Evolutionary conservation across 1,140 invertebrate species (phyloP).

Genomic region (Solenopsis invicta): DNA sequence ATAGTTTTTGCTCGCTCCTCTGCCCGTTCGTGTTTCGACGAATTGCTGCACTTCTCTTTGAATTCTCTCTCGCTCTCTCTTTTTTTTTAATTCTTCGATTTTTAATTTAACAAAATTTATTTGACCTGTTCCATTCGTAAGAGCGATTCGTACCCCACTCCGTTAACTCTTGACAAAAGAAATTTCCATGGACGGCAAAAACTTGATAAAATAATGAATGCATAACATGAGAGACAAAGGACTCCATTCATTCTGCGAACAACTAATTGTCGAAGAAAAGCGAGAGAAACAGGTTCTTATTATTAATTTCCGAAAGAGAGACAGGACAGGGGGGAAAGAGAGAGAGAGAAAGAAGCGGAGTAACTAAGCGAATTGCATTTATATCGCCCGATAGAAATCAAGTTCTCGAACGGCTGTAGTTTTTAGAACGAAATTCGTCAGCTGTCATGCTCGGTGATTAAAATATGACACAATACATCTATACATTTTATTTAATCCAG

Average conservation of each 20-base stretch:
- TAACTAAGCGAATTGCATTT: slow-evolving; percentile 21
- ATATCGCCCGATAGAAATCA: slow-evolving; percentile 19
- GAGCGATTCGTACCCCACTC: not conserved
- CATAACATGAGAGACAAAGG: not conserved
- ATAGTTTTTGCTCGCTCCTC: slow-evolving; percentile 4
- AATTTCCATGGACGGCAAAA: not conserved
- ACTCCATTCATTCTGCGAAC: slow-evolving; percentile 6
- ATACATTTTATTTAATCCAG: slow-evolving; percentile 41
- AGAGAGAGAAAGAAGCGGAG: not conserved
- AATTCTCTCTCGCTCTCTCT: too few species aligned
- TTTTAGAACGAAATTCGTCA: slow-evolving; percentile 34
- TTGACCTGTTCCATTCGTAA: not conserved
- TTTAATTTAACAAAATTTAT: slow-evolving; percentile 26
- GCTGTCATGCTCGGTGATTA: slow-evolving; percentile 39
- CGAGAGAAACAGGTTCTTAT: not conserved
- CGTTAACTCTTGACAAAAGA: not conserved
- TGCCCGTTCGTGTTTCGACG: too few species aligned
- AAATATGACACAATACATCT: slow-evolving; percentile 47
- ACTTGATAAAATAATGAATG: not conserved
- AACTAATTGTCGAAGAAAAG: not conserved
- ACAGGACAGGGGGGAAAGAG: not conserved
- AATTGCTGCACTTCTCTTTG: too few species aligned
- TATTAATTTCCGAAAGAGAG: not conserved
- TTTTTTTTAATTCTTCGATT: not conserved
- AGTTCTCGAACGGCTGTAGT: not conserved